phyloP scores from a whole-genome alignment of 2,888 invertebrate species.

The Cheilosia vulpina region DNA sequence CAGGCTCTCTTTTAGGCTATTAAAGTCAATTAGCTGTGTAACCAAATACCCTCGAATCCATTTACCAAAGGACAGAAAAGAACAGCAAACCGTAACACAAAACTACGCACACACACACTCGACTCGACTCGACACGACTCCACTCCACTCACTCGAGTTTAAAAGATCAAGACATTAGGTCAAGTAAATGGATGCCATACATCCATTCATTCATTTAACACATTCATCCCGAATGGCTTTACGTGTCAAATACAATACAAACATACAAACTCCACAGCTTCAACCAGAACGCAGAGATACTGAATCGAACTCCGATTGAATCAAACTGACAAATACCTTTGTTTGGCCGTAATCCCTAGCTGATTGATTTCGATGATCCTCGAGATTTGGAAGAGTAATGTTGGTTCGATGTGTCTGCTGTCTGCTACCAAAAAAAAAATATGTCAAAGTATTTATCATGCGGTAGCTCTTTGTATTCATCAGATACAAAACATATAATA shows the following conservation, averaged over 20 bases:
- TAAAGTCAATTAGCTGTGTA: neutral
- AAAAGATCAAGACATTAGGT: constrained; percentile 58
- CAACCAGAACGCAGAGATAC: constrained; percentile 1
- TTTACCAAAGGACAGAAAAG: neutral
- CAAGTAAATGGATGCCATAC: constrained; percentile 53
- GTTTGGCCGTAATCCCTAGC: constrained; percentile 65
- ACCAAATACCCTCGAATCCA: neutral
- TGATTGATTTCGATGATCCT: constrained; percentile 73
- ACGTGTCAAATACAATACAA: constrained; percentile 54
- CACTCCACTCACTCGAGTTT: constrained; percentile 7
- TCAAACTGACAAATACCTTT: constrained; percentile 72
- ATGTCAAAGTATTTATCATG: constrained; percentile 55
- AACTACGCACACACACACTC: neutral
- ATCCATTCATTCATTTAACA: constrained; percentile 63
- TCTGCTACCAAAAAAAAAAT: constrained; percentile 33
- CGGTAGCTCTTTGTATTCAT: constrained; percentile 57
- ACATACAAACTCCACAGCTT: constrained; percentile 1
- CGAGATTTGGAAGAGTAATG: constrained; percentile 70
- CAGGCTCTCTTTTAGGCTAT: neutral
- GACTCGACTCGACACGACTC: neutral
- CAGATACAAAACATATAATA: constrained; percentile 56
- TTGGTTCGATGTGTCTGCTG: constrained; percentile 44
- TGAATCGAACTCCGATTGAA: constrained; percentile 55
- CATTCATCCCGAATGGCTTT: constrained; percentile 58
- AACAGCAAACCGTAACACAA: neutral